These are phyloP conservation scores for Diabrotica balteata DNA, from an alignment of 2,888 invertebrate genomes.

Conservation along the genomic window DNA sequence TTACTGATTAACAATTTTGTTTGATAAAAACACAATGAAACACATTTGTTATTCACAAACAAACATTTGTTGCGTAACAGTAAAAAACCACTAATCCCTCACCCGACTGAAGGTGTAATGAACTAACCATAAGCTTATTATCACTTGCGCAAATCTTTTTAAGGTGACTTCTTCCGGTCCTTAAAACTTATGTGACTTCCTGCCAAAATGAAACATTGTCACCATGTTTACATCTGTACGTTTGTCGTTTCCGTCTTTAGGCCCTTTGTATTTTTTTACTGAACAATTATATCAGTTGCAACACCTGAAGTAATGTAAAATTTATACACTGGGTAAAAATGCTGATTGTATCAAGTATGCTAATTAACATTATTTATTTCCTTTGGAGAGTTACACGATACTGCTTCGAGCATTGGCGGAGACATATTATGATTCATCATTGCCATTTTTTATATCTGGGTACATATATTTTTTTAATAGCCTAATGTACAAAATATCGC, in stretches of 20 bases:
- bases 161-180: slow-evolving; percentile 39
- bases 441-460: background rate
- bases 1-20: background rate
- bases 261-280: slow-evolving; percentile 30
- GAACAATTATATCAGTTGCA: slow-evolving; percentile 41
- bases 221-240: slow-evolving; percentile 51
- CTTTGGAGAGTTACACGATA: slow-evolving; percentile 33
- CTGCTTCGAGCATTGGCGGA: slow-evolving; percentile 16
- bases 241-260: slow-evolving; percentile 43
- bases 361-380: slow-evolving; percentile 45
- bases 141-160: slow-evolving; percentile 36
- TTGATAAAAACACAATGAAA: background rate
- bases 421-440: background rate
- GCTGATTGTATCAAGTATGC: slow-evolving; percentile 42
- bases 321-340: slow-evolving; percentile 40
- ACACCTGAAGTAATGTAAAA: slow-evolving; percentile 40
- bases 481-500: no score
- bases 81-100: slow-evolving; percentile 15
- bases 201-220: slow-evolving; percentile 45
- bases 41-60: background rate
- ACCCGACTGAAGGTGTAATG: slow-evolving; percentile 24
- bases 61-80: slow-evolving; percentile 12
- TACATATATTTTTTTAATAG: background rate
- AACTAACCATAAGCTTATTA: slow-evolving; percentile 32
- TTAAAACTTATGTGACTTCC: slow-evolving; percentile 43